These are phyloP conservation scores for Pseudochromis fuscus DNA, from an alignment of 2,797 vertebrate genomes.

Conservation along the genomic window DNA sequence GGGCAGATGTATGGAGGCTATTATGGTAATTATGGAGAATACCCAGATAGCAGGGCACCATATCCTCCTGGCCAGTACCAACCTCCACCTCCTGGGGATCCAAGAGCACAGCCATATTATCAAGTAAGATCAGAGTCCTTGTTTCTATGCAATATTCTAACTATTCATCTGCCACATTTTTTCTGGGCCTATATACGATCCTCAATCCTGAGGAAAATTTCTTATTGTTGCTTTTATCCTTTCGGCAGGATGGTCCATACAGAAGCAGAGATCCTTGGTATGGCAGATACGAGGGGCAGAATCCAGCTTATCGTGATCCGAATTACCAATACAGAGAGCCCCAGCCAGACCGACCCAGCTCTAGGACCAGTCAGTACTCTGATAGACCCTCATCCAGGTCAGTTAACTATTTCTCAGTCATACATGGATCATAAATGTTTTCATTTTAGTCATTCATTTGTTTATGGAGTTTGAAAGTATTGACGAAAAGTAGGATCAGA, in stretches of 20 bases:
- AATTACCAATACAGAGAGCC: slow-evolving; percentile 87
- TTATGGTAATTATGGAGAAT: slow-evolving; percentile 86
- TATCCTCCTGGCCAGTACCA: slow-evolving; percentile 86
- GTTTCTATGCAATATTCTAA: not conserved
- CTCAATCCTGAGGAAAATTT: not conserved
- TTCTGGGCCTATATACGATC: not conserved
- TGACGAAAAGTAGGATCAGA: too few species aligned
- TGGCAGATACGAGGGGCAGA: slow-evolving; percentile 84
- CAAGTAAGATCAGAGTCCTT: slow-evolving; percentile 81
- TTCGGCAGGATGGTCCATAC: slow-evolving; percentile 88
- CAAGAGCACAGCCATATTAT: slow-evolving; percentile 90
- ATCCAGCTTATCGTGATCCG: slow-evolving; percentile 82
- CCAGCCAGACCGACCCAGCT: slow-evolving; percentile 92
- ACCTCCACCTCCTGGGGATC: slow-evolving; percentile 81
- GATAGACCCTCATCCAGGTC: slow-evolving; percentile 93
- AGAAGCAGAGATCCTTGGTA: slow-evolving; percentile 87
- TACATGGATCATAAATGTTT: not conserved
- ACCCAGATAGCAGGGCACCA: slow-evolving; percentile 81
- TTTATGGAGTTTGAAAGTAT: not conserved
- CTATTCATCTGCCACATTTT: not conserved
- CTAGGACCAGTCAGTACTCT: slow-evolving; percentile 94
- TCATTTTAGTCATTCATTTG: not conserved
- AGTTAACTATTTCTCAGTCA: slow-evolving; percentile 13
- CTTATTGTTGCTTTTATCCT: slow-evolving; percentile 12
- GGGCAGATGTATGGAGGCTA: slow-evolving; percentile 81